Percentiles rank a stretch among this genome's conserved stretches.
Conservation (phyloP, 2,888 invertebrate species). For the Resseliella maxima region DNA sequence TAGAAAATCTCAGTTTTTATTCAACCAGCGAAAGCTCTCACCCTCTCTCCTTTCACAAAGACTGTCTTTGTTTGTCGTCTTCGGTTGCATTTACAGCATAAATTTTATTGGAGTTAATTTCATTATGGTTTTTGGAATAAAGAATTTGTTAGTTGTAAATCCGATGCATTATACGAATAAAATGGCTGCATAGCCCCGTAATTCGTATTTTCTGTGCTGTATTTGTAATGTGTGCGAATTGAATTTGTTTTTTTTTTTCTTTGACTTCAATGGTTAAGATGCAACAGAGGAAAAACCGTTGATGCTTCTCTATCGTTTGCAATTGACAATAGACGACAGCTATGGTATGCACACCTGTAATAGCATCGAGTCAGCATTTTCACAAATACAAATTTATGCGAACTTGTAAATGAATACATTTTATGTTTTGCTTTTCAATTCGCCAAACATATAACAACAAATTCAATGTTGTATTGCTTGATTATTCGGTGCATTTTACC, state of each 20-base stretch:
- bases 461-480: background rate
- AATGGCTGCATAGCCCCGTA: no score
- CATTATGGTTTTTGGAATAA: conserved; percentile 34
- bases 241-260: background rate
- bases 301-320: background rate
- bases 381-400: background rate
- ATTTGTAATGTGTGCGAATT: background rate
- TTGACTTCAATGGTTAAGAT: background rate
- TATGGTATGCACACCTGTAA: conserved; percentile 20
- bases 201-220: no score
- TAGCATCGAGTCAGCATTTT: background rate
- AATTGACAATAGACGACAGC: conserved; percentile 43
- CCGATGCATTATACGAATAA: background rate
- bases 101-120: conserved; percentile 34
- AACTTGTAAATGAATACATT: conserved; percentile 6
- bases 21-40: no score
- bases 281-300: background rate
- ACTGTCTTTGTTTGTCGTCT: no score
- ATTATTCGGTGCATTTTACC: background rate
- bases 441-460: background rate
- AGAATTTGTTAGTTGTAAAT: conserved; percentile 41
- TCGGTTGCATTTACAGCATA: conserved; percentile 35
- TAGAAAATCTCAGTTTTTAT: no score
- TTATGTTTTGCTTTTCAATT: background rate
- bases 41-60: no score